Percentiles rank a stretch among this genome's conserved stretches.
Conservation (phyloP, 2,888 invertebrate species). For the Emmelina monodactyla region DNA sequence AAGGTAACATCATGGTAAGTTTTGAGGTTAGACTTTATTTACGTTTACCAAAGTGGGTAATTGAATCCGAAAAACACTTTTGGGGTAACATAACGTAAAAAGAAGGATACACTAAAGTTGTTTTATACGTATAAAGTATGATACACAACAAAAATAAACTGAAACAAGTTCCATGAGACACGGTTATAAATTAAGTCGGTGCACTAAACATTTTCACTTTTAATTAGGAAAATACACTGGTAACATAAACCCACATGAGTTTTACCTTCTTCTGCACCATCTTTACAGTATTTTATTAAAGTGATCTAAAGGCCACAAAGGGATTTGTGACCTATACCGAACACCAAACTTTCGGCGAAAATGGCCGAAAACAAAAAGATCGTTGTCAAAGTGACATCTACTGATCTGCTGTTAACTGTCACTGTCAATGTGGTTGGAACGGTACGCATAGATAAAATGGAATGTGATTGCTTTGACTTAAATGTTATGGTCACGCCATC, state of each 20-base stretch:
- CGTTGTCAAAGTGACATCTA: conserved; percentile 15
- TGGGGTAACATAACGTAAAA: no score
- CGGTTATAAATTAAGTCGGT: no score
- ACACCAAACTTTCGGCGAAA: conserved; percentile 59
- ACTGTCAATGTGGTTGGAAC: no score
- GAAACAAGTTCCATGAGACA: no score
- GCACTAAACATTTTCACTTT: conserved; percentile 19
- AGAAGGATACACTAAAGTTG: no score
- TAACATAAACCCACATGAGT: conserved; percentile 50
- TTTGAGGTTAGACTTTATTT: conserved; percentile 32
- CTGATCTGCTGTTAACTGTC: not conserved
- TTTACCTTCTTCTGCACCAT: conserved; percentile 69
- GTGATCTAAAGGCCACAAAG: conserved; percentile 59
- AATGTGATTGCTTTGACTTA: no score
- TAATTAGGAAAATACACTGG: conserved; percentile 35
- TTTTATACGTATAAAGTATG: no score
- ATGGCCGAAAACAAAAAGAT: conserved; percentile 60
- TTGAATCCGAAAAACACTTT: not conserved
- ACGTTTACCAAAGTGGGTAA: not conserved
- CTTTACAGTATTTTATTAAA: conserved; percentile 46
- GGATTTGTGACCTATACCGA: conserved; percentile 56
- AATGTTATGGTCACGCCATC: no score
- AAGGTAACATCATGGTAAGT: conserved; percentile 40
- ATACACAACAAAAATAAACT: no score
- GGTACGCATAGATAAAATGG: no score